phyloP scores from a whole-genome alignment of 2,888 invertebrate species.

The Aleiodes testaceus region DNA sequence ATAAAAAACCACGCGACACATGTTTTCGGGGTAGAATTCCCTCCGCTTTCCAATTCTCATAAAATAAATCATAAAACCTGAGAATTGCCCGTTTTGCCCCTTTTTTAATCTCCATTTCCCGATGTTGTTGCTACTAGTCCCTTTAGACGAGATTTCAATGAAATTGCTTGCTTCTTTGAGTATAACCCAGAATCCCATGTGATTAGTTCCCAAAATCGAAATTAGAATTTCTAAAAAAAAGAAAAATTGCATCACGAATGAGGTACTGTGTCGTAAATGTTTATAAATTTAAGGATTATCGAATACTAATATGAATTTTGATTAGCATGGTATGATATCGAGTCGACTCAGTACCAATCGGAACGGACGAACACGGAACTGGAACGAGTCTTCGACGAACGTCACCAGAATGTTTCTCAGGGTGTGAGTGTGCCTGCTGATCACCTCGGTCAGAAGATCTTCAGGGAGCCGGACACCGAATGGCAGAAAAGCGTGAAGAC shows the following conservation, averaged over 20 bases:
- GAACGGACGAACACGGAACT: constrained; percentile 88
- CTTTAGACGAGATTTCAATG: too few relatives aligned
- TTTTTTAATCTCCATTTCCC: too few relatives aligned
- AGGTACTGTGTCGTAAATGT: constrained; percentile 67
- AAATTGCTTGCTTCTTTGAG: too few relatives aligned
- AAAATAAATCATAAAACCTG: too few relatives aligned
- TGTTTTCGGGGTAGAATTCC: too few relatives aligned
- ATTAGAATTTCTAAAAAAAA: constrained; percentile 29
- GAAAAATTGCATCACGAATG: constrained; percentile 63
- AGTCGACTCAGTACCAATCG: constrained; percentile 87
- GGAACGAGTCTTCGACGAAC: constrained; percentile 91
- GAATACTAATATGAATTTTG: constrained; percentile 15
- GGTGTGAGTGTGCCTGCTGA: constrained; percentile 77
- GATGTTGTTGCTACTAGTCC: too few relatives aligned
- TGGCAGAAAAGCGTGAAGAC: constrained; percentile 89
- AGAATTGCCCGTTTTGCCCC: too few relatives aligned
- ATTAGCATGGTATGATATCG: constrained; percentile 93
- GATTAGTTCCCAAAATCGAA: too few relatives aligned
- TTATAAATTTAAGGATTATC: not conserved
- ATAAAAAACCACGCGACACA: too few relatives aligned
- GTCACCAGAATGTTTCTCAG: constrained; percentile 81
- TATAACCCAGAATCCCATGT: too few relatives aligned
- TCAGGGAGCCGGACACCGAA: constrained; percentile 84
- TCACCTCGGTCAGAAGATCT: constrained; percentile 77
- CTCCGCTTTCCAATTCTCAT: too few relatives aligned